Base-by-base conservation (phyloP, 1,140 invertebrate species). In the Atta texana region DNA sequence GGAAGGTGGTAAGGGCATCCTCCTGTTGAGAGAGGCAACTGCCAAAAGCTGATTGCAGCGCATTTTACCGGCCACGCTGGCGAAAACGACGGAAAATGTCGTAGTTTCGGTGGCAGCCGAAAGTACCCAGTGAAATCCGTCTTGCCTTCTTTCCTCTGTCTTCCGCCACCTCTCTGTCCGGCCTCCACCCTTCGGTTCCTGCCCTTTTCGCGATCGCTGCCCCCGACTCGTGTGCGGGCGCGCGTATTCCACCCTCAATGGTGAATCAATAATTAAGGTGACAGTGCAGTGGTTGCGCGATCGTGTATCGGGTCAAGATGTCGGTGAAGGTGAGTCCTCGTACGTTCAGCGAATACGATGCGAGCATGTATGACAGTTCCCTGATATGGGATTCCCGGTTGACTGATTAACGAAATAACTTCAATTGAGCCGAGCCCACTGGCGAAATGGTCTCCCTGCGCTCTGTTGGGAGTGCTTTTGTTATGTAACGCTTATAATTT, bases 321-420 rank as follows among this genome's bases (percentile, higher is more conserved):
- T 94, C 94, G 94, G 94, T 94, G 89, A 94, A 94, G 94, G 94
- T 94, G 93, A 92, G 90, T 91, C 88, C 34, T 64, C 55, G 53
- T 57, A 55, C 21, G 74, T 68, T 66, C 63, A 51, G 61, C 24
- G n/a, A 24, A 74, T 28, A 57, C 24, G 8, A 81, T 31, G 57
- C 39, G 66, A 71, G 14, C 31, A 28, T 31, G 18, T 51, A 39
- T 24, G 24, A 4, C 59, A n/a, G 44, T 59, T 55, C 51, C 64
- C 18, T 8, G 76, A 80, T 39, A 21, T 5, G 14, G 14, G n/a
- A 51, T 55, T 64, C 28, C 39, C 39, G 63, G 28, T 16, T 16
- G 61, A 18, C n/a, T 21, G 34, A n/a, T 16, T 34, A n/a, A n/a
- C 31, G 51, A 49, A 49, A 31, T 18, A 21, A 5, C 31, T n/a